Percentiles rank a stretch among this genome's conserved stretches.
These are phyloP conservation scores for Spinus olivaceus DNA, from an alignment of 2,797 vertebrate genomes.

Conservation along the genomic window DNA sequence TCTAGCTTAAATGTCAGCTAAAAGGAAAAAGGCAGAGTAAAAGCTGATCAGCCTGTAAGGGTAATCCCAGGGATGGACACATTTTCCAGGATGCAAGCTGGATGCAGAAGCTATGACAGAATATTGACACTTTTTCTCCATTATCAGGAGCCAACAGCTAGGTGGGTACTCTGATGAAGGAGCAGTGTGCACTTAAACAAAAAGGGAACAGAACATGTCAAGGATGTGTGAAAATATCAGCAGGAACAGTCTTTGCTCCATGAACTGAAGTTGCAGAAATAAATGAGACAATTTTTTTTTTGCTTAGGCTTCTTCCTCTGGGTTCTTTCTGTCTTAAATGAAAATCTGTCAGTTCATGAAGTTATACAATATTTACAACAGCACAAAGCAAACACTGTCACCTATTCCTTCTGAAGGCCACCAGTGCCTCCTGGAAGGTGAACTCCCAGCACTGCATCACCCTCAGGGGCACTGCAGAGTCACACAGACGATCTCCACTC, in stretches of 20 bases:
- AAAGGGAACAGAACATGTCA: background rate
- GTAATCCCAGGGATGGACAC: background rate
- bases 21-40: background rate
- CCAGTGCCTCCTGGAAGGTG: background rate
- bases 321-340: background rate
- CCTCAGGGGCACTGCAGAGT: background rate
- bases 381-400: background rate
- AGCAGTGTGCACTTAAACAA: background rate
- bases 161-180: background rate
- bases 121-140: background rate
- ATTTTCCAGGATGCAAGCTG: background rate
- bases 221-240: background rate
- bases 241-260: background rate
- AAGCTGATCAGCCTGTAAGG: background rate
- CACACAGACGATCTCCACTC: background rate
- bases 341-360: background rate
- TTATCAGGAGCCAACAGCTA: background rate
- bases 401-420: background rate
- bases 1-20: background rate
- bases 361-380: background rate
- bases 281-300: background rate
- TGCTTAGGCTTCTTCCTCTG: background rate
- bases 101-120: background rate
- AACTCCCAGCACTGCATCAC: rapidly evolving
- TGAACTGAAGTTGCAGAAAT: background rate